Percentiles rank a stretch among this genome's conserved stretches.
Evolutionary conservation across 2,888 invertebrate species (phyloP).

Genomic region (Buathra laborator): DNA sequence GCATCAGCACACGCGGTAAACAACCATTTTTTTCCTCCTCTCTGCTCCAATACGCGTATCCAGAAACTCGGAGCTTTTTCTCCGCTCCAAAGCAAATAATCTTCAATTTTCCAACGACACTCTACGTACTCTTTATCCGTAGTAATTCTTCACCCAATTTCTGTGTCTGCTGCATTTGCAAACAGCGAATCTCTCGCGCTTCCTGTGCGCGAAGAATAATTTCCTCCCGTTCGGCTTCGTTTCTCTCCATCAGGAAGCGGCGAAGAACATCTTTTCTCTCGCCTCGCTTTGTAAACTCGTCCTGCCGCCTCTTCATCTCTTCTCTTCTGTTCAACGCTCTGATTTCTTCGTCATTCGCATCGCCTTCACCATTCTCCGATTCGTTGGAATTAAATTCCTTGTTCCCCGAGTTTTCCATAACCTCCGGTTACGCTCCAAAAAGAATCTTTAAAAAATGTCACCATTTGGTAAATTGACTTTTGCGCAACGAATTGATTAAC

Average conservation of each 20-base stretch:
- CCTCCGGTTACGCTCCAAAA: not conserved
- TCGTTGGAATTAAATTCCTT: slow-evolving; percentile 37
- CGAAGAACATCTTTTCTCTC: slow-evolving; percentile 57
- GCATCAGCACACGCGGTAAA: too few relatives aligned
- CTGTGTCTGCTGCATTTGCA: slow-evolving; percentile 46
- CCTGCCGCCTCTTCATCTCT: slow-evolving; percentile 46
- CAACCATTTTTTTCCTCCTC: not conserved
- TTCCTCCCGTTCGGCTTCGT: slow-evolving; percentile 62
- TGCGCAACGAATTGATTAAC: slow-evolving; percentile 33
- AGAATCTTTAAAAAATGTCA: not conserved
- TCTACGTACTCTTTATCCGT: slow-evolving; percentile 63
- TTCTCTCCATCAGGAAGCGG: slow-evolving; percentile 63
- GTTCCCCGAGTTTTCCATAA: slow-evolving; percentile 45
- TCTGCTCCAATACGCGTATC: not conserved
- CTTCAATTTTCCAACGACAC: not conserved
- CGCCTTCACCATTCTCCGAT: not conserved
- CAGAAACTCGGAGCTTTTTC: too few relatives aligned
- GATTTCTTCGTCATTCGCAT: slow-evolving; percentile 41
- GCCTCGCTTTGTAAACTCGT: slow-evolving; percentile 59
- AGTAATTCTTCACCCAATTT: slow-evolving; percentile 68
- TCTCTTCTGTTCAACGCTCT: slow-evolving; percentile 31
- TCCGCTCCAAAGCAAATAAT: not conserved
- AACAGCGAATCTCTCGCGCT: slow-evolving; percentile 35
- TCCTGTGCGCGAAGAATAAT: slow-evolving; percentile 59
- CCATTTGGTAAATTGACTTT: slow-evolving; percentile 29